phyloP scores from a whole-genome alignment of 2,113 vertebrate genomes.

The Notarius quadriscutis region DNA sequence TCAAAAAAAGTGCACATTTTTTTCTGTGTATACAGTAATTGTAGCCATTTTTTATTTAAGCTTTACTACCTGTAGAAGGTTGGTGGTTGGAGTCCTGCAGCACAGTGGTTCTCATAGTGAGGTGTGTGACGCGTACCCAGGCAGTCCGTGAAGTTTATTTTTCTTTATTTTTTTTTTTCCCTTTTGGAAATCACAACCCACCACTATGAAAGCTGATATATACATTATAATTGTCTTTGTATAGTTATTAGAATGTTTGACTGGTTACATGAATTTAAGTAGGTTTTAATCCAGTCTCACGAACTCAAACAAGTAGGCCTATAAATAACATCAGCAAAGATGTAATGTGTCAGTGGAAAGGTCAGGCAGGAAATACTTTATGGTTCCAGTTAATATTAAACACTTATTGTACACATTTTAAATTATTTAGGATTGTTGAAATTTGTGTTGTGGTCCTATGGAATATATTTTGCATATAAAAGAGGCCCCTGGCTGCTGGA shows the following conservation, averaged over 20 bases:
- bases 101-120: neutral
- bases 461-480: neutral
- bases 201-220: neutral
- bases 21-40: slow-evolving; percentile 22
- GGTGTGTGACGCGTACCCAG: neutral
- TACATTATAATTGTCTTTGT: neutral
- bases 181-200: neutral
- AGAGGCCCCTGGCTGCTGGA: neutral
- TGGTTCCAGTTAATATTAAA: neutral
- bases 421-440: neutral
- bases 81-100: slow-evolving; percentile 47
- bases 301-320: neutral
- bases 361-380: neutral
- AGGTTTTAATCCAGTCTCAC: neutral
- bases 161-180: neutral
- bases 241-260: neutral
- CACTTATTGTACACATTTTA: neutral
- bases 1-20: slow-evolving; percentile 42
- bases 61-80: slow-evolving; percentile 25
- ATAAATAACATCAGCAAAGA: neutral
- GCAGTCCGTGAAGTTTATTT: neutral
- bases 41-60: neutral
- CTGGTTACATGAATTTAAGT: neutral
- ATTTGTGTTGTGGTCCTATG: neutral
- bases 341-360: neutral